A percentile compares a stretch with the other conserved stretches of the same genome.
Conservation (phyloP, 2,113 vertebrate genomes). For the Tyto alba region DNA sequence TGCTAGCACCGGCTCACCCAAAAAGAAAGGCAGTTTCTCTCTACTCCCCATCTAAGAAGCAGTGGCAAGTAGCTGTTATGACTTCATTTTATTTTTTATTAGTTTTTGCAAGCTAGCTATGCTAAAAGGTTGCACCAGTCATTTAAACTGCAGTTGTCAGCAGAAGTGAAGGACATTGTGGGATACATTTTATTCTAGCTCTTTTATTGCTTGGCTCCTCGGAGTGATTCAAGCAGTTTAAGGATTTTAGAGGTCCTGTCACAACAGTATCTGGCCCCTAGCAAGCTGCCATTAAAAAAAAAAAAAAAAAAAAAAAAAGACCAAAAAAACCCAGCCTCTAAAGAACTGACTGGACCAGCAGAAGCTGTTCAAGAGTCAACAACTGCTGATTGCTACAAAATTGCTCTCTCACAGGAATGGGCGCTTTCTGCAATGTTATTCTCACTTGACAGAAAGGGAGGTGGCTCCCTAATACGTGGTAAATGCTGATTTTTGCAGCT, state of each 20-base stretch:
- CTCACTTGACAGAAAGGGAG: neutral
- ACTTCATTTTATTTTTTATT: conserved; percentile 4
- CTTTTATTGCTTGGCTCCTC: conserved; percentile 12
- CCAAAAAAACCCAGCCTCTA: neutral
- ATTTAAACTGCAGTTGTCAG: conserved; percentile 29
- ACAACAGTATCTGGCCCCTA: neutral
- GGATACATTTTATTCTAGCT: conserved; percentile 2
- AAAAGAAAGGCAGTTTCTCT: neutral
- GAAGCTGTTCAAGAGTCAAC: neutral
- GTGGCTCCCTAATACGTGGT: rapidly evolving
- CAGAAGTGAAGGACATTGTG: conserved; percentile 41
- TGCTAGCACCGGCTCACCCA: rapidly evolving
- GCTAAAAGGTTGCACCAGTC: conserved; percentile 21
- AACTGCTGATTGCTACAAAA: neutral
- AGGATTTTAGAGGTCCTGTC: neutral
- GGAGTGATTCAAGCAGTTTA: neutral
- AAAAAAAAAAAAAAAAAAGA: too few relatives aligned
- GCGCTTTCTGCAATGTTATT: neutral
- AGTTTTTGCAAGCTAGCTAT: conserved; percentile 1
- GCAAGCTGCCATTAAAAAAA: neutral
- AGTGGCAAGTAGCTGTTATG: neutral
- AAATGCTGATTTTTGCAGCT: neutral
- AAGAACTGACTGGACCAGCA: neutral
- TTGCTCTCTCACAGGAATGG: neutral
- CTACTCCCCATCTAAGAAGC: neutral